These are phyloP conservation scores for Troglohyphantes excavatus DNA, from an alignment of 2,888 invertebrate genomes.

Conservation along the genomic window DNA sequence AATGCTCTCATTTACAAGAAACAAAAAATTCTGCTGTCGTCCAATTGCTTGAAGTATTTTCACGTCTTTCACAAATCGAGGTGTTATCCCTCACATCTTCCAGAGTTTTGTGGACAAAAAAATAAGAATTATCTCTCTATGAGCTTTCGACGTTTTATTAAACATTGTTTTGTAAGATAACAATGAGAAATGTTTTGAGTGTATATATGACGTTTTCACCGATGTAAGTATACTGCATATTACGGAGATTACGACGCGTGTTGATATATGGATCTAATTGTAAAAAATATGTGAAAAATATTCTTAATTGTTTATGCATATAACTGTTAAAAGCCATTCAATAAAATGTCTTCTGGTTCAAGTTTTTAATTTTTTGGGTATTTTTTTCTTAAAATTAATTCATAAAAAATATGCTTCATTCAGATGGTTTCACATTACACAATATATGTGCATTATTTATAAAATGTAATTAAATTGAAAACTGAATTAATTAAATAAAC, in stretches of 20 bases:
- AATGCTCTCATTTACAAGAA: conserved; percentile 44
- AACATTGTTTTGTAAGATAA: conserved; percentile 57
- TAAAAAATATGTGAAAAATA: conserved; percentile 11
- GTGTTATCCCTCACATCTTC: conserved; percentile 71
- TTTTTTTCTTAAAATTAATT: too few species aligned
- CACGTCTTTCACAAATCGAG: conserved; percentile 73
- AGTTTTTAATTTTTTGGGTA: background rate
- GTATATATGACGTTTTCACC: conserved; percentile 43
- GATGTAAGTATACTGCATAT: background rate
- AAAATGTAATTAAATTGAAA: too few species aligned
- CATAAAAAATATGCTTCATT: too few species aligned
- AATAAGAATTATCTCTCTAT: conserved; percentile 65
- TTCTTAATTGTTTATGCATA: conserved; percentile 15
- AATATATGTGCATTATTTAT: too few species aligned
- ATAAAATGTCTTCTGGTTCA: conserved; percentile 22
- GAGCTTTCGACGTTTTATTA: conserved; percentile 71
- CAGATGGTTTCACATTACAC: too few species aligned
- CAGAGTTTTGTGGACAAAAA: conserved; percentile 47
- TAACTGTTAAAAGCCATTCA: conserved; percentile 15
- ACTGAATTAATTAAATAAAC: too few species aligned
- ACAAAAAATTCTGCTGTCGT: conserved; percentile 54
- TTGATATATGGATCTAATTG: background rate
- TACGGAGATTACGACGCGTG: background rate
- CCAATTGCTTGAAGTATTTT: conserved; percentile 70
- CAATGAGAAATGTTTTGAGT: conserved; percentile 25